Evolutionary conservation across 2,888 invertebrate species (phyloP).

Genomic region (Trissonchulus latispiculum): DNA sequence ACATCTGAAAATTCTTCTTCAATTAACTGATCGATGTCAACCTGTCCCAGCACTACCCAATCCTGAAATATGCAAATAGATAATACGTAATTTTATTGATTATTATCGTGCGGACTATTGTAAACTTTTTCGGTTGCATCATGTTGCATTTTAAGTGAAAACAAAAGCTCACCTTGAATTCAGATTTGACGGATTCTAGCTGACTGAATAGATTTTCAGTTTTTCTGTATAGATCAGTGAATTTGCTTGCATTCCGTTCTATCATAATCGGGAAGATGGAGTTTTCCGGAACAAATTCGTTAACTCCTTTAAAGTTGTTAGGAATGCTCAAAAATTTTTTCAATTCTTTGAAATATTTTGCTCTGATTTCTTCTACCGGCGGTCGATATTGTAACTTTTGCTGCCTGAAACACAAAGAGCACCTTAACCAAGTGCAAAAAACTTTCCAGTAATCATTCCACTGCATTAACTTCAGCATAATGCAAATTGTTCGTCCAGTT

Average conservation of each 20-base stretch:
- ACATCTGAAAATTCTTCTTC: conserved; percentile 58
- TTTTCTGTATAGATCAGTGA: conserved; percentile 62
- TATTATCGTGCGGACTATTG: too few species aligned
- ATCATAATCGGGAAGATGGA: conserved; percentile 60
- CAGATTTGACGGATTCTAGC: conserved; percentile 57
- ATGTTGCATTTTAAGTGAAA: too few species aligned
- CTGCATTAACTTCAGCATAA: too few species aligned
- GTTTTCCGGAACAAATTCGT: conserved; percentile 50
- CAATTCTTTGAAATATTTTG: conserved; percentile 78
- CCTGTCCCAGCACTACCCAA: conserved; percentile 65
- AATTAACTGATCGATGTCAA: conserved; percentile 65
- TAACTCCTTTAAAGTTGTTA: conserved; percentile 64
- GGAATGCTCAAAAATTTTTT: conserved; percentile 80
- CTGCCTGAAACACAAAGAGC: conserved; percentile 47
- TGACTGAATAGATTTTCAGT: conserved; percentile 62
- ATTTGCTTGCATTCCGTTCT: conserved; percentile 62
- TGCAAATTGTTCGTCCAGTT: too few species aligned
- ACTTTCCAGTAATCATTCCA: too few species aligned
- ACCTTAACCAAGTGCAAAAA: too few species aligned
- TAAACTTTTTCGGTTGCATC: too few species aligned
- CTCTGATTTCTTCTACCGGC: conserved; percentile 70
- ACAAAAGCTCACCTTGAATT: too few species aligned
- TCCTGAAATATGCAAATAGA: conserved; percentile 56
- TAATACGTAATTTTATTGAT: too few species aligned
- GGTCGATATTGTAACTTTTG: conserved; percentile 63